Evolutionary conservation across 2,888 invertebrate species (phyloP).

Genomic region (Cosmopolites sordidus): DNA sequence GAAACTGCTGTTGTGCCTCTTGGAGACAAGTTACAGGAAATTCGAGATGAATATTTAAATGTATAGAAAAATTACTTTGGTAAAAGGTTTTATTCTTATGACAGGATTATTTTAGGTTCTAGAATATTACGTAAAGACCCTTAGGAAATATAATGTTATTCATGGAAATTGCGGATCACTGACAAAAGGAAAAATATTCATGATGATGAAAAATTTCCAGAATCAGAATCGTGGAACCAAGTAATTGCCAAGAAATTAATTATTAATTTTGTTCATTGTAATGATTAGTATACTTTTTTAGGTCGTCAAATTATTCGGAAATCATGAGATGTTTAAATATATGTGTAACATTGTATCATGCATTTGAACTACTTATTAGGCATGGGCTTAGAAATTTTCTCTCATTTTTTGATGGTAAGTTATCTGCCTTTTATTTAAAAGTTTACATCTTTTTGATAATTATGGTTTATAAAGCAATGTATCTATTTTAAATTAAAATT

Average conservation of each 20-base stretch:
- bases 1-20: conserved; percentile 76
- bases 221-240: conserved; percentile 38
- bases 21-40: conserved; percentile 56
- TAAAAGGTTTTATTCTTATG: no score
- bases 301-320: conserved; percentile 54
- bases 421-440: no score
- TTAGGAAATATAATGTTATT: conserved; percentile 60
- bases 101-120: conserved; percentile 54
- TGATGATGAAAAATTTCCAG: conserved; percentile 58
- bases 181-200: conserved; percentile 58
- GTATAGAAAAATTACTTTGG: no score
- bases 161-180: conserved; percentile 55
- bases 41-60: conserved; percentile 57
- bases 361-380: conserved; percentile 74
- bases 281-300: no score
- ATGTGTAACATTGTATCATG: conserved; percentile 81
- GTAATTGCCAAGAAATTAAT: conserved; percentile 40
- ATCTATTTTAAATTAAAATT: no score
- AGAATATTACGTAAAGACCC: conserved; percentile 60
- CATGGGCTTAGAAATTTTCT: conserved; percentile 84
- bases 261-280: no score
- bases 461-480: no score
- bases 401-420: conserved; percentile 66
- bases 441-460: no score
- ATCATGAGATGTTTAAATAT: conserved; percentile 75